phyloP scores from a whole-genome alignment of 2,113 vertebrate species.

The Stegostoma tigrinum region DNA sequence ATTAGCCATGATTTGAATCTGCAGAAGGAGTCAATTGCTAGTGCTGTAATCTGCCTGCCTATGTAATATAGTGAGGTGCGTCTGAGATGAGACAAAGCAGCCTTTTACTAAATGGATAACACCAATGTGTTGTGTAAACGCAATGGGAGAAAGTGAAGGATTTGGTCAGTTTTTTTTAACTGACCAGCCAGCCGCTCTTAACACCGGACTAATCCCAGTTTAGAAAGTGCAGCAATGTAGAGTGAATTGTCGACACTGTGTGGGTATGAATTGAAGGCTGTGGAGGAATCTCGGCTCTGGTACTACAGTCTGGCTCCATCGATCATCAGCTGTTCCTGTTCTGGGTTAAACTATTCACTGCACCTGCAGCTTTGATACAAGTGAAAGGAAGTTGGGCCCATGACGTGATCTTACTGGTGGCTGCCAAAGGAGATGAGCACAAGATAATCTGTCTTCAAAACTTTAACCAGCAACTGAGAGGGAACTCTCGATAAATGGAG shows the following conservation, averaged over 20 bases:
- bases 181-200: background rate
- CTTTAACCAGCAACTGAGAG: background rate
- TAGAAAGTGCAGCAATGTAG: background rate
- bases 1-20: no score
- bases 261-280: background rate
- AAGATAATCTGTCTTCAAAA: constrained; percentile 21
- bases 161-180: background rate
- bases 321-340: background rate
- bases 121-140: background rate
- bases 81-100: background rate
- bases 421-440: background rate
- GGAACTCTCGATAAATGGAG: background rate
- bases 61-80: no score
- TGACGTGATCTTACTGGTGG: background rate
- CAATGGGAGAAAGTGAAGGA: background rate
- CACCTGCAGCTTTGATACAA: background rate
- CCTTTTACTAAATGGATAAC: background rate
- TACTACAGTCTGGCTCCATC: background rate
- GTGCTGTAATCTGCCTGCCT: no score
- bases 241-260: background rate
- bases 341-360: background rate
- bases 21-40: no score
- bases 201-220: background rate
- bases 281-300: background rate
- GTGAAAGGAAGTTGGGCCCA: background rate